phyloP scores from a whole-genome alignment of 2,888 invertebrate genomes.

The Lysandra coridon region DNA sequence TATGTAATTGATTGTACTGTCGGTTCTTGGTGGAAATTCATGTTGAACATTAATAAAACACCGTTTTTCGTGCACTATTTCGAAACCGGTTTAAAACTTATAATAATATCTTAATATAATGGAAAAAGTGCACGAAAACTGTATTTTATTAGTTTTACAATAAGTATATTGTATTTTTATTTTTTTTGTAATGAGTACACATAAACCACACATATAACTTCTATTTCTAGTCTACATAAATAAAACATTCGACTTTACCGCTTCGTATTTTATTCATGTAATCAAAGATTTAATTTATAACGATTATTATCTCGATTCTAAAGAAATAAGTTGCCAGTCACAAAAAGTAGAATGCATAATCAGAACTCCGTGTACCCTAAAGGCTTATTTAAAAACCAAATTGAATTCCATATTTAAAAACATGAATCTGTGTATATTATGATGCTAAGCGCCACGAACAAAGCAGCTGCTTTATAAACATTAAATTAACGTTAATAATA shows the following conservation, averaged over 20 bases:
- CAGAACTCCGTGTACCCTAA: conserved; percentile 27
- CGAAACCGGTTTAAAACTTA: no score
- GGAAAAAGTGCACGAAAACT: no score
- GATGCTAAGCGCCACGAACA: conserved; percentile 29
- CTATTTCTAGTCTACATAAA: background rate
- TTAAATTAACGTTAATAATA: conserved; percentile 19
- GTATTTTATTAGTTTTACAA: no score
- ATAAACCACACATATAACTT: background rate
- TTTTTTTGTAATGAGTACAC: no score
- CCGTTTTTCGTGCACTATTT: no score
- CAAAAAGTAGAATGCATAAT: conserved; percentile 26
- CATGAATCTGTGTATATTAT: conserved; percentile 25
- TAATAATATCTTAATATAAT: no score
- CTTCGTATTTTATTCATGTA: background rate
- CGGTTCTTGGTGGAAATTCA: no score
- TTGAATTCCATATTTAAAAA: conserved; percentile 31
- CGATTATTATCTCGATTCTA: conserved; percentile 15
- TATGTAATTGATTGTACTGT: no score
- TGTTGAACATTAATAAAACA: no score
- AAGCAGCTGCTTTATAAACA: conserved; percentile 27
- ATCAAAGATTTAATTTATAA: conserved; percentile 16
- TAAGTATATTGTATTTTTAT: background rate
- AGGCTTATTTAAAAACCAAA: conserved; percentile 32
- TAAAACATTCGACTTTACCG: conserved; percentile 7
- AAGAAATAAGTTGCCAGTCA: conserved; percentile 14